A percentile compares a stretch with the other conserved stretches of the same genome.
Evolutionary conservation across 2,113 vertebrate genomes (phyloP).

Genomic region (Copsychus sechellarum): DNA sequence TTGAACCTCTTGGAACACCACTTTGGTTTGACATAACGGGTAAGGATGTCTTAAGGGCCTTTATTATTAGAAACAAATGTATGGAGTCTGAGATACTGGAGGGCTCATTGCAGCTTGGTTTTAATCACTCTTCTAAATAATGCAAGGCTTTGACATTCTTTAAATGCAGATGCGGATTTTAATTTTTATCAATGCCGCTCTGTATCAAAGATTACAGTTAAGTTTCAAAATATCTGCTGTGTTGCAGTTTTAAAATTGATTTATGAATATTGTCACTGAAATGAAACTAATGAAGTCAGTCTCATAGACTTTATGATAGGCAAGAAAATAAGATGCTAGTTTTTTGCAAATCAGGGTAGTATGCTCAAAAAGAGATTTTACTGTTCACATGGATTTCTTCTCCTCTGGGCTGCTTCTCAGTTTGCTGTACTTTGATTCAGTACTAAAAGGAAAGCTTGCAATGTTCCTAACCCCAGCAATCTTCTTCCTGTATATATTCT

Average conservation of each 20-base stretch:
- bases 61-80: slow-evolving; percentile 34
- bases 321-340: background rate
- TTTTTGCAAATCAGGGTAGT: background rate
- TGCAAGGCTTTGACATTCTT: background rate
- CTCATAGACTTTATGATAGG: background rate
- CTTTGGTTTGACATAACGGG: slow-evolving; percentile 98
- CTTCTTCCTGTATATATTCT: background rate
- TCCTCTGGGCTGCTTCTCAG: background rate
- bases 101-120: background rate
- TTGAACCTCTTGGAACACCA: slow-evolving; percentile 83
- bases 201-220: background rate
- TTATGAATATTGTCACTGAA: background rate
- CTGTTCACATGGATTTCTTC: background rate
- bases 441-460: slow-evolving; percentile 1
- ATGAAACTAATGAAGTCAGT: background rate
- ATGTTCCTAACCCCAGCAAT: background rate
- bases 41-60: slow-evolving; percentile 56
- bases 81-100: background rate
- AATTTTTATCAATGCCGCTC: background rate
- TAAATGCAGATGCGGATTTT: background rate
- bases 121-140: background rate
- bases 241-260: background rate
- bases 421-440: background rate
- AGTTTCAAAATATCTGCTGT: background rate
- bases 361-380: background rate